Conservation (phyloP, 2,113 vertebrate genomes). For the Stictonetta naevosa region DNA sequence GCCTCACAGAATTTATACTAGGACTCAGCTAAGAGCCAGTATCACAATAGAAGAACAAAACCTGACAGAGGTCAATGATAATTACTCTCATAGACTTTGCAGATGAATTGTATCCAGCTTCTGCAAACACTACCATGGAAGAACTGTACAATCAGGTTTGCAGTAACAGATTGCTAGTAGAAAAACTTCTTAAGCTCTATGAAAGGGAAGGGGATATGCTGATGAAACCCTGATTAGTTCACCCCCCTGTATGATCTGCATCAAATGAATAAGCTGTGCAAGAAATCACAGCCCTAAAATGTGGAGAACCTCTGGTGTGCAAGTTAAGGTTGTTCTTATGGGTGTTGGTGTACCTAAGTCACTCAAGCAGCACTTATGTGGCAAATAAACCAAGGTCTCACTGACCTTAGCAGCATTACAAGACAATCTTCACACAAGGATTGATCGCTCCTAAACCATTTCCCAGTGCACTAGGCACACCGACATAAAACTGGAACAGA, state of each 20-base stretch:
- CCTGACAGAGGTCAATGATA: neutral
- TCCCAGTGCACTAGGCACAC: neutral
- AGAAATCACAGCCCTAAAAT: conserved; percentile 12
- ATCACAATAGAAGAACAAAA: neutral
- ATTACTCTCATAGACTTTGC: neutral
- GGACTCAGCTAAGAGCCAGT: neutral
- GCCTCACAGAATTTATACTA: neutral
- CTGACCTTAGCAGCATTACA: conserved; percentile 42
- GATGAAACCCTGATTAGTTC: neutral
- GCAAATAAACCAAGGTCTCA: conserved; percentile 61
- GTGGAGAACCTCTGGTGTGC: conserved; percentile 5
- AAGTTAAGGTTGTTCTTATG: conserved; percentile 32
- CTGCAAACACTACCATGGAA: neutral
- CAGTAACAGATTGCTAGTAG: neutral
- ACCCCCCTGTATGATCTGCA: neutral
- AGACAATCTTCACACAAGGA: conserved; percentile 29
- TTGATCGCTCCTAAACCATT: neutral
- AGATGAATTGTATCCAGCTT: neutral
- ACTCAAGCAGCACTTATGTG: conserved; percentile 50
- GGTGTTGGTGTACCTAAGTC: conserved; percentile 41
- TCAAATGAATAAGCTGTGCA: conserved; percentile 14
- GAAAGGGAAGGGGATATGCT: neutral
- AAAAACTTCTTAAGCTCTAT: neutral
- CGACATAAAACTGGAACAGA: neutral
- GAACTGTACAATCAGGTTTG: neutral